Base-by-base conservation (phyloP, 1,140 invertebrate species). In the Vanessa tameamea region DNA sequence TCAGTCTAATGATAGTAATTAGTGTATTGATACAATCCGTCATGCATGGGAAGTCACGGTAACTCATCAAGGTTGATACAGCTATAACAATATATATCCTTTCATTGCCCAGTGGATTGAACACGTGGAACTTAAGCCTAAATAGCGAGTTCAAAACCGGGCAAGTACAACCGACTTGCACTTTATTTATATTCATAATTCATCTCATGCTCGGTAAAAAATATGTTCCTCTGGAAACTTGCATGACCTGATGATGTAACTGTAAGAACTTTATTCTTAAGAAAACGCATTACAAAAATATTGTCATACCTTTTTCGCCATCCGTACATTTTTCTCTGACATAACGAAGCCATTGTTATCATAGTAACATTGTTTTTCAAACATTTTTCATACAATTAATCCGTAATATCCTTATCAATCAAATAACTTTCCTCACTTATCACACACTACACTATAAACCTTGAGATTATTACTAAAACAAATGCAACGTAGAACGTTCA, bases 271-370 rank as follows among this genome's bases (percentile, higher is more conserved):
- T 57, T 3, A 31, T 31, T 31, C 6, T 3, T 31, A 31, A 31
- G 26, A 31, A 4, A 31, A 31, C 26, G 26, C 26, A 47, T 37
- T 71, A 67, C 64, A 59, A 67, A 67, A 47, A 47, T 20, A 20
- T 37, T 20, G 57, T 47, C 73, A 48, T 64, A 85, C 83, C 83
- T 79, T 78, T 69, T 73, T 55, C 23, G 69, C 43, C 50, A 71
- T 73, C 75, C 77, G 69, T 43, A 78, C 57, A 77, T 72, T 77
- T 77, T 80, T 82, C 53, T 85, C 83, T n/a, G 81, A 77, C 68
- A 80, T 69, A 48, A 82, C 81, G 69, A 82, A 85, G 15, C 77
- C 83, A 59, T 74, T 76, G 66, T 85, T 85, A 48, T 77, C 69
- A 66, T 82, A 85, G 37, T 72, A 74, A 67, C 76, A 63, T 31